A percentile compares a stretch with the other conserved stretches of the same genome.
These are phyloP conservation scores for Limnephilus marmoratus DNA, from an alignment of 2,888 invertebrate genomes.

Conservation along the genomic window DNA sequence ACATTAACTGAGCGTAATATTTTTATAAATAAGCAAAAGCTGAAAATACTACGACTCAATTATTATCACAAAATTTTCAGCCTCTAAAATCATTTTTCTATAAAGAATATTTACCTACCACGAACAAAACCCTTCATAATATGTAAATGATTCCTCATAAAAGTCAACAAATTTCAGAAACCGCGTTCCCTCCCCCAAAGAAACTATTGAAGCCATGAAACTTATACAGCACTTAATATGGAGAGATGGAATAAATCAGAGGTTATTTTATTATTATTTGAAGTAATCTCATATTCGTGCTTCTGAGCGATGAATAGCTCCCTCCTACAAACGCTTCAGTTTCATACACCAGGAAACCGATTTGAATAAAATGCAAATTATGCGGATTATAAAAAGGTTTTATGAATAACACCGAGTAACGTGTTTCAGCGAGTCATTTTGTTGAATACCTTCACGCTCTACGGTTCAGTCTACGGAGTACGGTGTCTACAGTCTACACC, in stretches of 20 bases:
- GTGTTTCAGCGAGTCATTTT: neutral
- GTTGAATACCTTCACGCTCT: neutral
- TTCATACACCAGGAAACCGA: neutral
- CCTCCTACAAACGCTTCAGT: neutral
- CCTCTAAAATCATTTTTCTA: neutral
- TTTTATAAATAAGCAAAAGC: too few relatives aligned
- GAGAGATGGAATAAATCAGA: neutral
- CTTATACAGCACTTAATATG: neutral
- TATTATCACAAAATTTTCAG: neutral
- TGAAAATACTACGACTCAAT: neutral
- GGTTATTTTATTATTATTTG: neutral
- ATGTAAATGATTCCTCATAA: neutral
- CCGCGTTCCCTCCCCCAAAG: neutral
- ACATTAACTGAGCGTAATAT: too few relatives aligned
- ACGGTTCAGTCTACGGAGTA: neutral
- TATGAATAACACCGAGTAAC: neutral
- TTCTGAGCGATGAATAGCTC: neutral
- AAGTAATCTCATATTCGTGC: conserved; percentile 2
- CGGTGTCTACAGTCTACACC: neutral
- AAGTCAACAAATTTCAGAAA: neutral
- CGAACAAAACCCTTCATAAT: neutral
- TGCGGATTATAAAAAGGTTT: neutral
- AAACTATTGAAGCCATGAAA: neutral
- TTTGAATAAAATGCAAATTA: conserved; percentile 2
- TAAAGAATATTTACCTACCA: neutral